Evolutionary conservation across 2,113 vertebrate species (phyloP).

Genomic region (Steatornis caripensis): DNA sequence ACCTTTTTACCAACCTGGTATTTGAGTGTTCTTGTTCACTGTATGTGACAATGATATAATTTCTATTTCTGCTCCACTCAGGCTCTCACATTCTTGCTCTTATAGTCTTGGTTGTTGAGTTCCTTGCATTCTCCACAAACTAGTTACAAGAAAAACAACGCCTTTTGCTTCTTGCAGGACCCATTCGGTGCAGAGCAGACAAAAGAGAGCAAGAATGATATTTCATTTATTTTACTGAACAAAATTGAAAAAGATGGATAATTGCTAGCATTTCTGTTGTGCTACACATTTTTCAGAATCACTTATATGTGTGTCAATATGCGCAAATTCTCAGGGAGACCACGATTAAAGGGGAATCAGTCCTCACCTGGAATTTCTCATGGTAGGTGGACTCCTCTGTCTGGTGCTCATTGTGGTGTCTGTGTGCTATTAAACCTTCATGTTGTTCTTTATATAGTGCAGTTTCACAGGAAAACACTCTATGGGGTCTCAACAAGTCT

Average conservation of each 20-base stretch:
- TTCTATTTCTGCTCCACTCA: conserved; percentile 53
- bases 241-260: neutral
- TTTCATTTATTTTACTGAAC: neutral
- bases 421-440: neutral
- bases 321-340: neutral
- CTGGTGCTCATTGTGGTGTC: rapidly evolving
- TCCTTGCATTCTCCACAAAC: neutral
- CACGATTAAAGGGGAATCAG: neutral
- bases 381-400: conserved; percentile 10
- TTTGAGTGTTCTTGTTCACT: neutral
- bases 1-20: conserved; percentile 43
- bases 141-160: neutral
- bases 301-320: neutral
- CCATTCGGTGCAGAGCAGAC: neutral
- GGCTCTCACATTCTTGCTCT: neutral
- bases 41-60: conserved; percentile 40
- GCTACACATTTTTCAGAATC: neutral
- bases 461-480: neutral
- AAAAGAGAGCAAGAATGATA: neutral
- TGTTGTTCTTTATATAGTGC: neutral
- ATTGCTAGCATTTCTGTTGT: neutral
- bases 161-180: neutral
- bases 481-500: neutral
- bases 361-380: neutral
- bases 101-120: neutral